Base-by-base conservation (phyloP, 2,113 vertebrate species). In the Spheniscus mendiculus region DNA sequence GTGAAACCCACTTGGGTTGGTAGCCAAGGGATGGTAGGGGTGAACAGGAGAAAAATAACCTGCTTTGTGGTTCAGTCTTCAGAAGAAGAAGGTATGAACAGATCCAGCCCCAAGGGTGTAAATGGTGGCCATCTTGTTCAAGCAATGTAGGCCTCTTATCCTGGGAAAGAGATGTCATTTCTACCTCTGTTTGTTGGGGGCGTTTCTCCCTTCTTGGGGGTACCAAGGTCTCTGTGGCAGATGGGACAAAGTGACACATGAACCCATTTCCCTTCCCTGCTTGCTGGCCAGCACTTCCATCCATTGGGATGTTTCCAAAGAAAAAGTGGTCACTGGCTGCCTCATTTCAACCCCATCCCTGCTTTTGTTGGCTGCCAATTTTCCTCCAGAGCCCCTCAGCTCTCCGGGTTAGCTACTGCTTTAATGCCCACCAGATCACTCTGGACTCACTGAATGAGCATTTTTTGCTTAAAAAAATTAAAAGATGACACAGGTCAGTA, bases 321-420 rank as follows among this genome's bases (percentile, higher is more conserved):
- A 61, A 44, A 67, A 76, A 72, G 23, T 56, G 26, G 11, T 44
- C 3, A 1, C 27, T 53, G 27, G 6, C 27, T 90, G 45, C 42
- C n/a, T 71, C 11, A 36, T 65, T 73, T 88, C 49, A 80, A 49
- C 1, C 4, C 34, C 7, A 61, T 53, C 22, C 15, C 18, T 34
- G 20, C 12, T 71, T 42, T 14, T 40, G 14, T 0, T 0, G 72
- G 36, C 65, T 70, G 10, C 4, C 20, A 50, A 1, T 74, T 91
- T 81, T 63, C 55, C 12, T 79, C 9, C 32, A 36, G 12, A 22
- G 16, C 25, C 66, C 29, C 82, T 65, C 34, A 58, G 32, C 34
- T 49, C 4, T 42, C 18, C 18, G 2, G 5, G 13, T 45, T 38
- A 66, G 12, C 42, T 89, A 10, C 45, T 74, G 45, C 8, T 19